Evolutionary conservation across 2,888 invertebrate genomes (phyloP).

Genomic region (Eupithecia insigniata): DNA sequence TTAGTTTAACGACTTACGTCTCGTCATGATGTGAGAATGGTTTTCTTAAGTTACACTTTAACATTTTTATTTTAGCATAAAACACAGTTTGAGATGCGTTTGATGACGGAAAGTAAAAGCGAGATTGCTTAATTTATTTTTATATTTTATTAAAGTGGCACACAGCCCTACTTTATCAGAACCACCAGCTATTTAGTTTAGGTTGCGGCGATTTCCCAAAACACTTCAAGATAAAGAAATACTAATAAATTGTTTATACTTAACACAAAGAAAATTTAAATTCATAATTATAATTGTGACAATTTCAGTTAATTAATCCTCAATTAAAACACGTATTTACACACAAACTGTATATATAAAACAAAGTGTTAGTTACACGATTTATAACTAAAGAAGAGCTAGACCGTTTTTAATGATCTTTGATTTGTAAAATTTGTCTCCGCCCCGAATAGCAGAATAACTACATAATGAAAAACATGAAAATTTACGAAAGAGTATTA

Average conservation of each 20-base stretch:
- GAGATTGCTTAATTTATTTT: conserved; percentile 6
- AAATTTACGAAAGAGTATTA: too few species aligned
- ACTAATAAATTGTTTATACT: not conserved
- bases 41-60: conserved; percentile 18
- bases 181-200: not conserved
- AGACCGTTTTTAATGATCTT: too few species aligned
- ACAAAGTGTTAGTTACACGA: too few species aligned
- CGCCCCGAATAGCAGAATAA: too few species aligned
- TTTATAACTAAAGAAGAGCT: too few species aligned
- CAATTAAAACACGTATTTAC: too few species aligned
- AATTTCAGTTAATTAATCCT: too few species aligned
- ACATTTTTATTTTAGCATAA: conserved; percentile 21
- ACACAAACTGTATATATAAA: too few species aligned
- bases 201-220: not conserved
- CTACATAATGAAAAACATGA: too few species aligned
- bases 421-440: too few species aligned
- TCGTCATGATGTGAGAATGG: conserved; percentile 21
- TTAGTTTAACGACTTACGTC: conserved; percentile 25
- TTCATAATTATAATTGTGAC: too few species aligned
- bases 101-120: conserved; percentile 24
- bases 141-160: conserved; percentile 11
- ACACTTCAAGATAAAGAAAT: not conserved
- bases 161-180: not conserved
- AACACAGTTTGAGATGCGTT: conserved; percentile 23
- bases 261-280: not conserved